These are phyloP conservation scores for Polietes domitor DNA, from an alignment of 2,888 invertebrate genomes.

Conservation along the genomic window DNA sequence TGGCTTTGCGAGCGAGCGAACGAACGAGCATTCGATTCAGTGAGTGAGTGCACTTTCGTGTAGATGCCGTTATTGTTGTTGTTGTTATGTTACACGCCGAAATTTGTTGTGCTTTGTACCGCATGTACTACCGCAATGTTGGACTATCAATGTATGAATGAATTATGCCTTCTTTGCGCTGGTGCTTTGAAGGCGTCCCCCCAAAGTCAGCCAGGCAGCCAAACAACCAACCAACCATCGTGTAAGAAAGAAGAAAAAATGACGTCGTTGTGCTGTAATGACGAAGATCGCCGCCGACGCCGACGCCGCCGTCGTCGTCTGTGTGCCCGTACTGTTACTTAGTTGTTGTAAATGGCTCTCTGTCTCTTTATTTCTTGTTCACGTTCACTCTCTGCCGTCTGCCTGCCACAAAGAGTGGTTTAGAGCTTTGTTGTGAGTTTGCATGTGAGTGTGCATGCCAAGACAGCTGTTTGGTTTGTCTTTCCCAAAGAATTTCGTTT, in stretches of 20 bases:
- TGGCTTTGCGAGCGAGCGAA: constrained; percentile 15
- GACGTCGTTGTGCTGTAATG: constrained; percentile 62
- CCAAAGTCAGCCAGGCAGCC: constrained; percentile 48
- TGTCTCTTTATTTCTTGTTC: constrained; percentile 16
- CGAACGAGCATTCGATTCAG: constrained; percentile 22
- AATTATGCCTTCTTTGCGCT: constrained; percentile 66
- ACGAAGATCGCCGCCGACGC: constrained; percentile 58
- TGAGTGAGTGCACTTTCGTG: constrained; percentile 53
- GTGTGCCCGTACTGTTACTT: constrained; percentile 55
- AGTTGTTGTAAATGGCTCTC: constrained; percentile 11
- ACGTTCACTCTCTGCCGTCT: constrained; percentile 8
- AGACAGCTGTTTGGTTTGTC: background rate
- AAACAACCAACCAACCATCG: constrained; percentile 49
- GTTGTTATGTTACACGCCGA: constrained; percentile 32
- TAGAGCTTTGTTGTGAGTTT: constrained; percentile 32
- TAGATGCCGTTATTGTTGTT: constrained; percentile 10
- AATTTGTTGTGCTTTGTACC: constrained; percentile 46
- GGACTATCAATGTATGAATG: constrained; percentile 67
- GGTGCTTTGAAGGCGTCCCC: constrained; percentile 66
- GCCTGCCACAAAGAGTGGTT: background rate
- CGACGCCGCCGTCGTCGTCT: background rate
- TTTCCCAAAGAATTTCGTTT: background rate
- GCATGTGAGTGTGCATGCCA: background rate
- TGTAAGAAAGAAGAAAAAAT: constrained; percentile 55
- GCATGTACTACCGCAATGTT: constrained; percentile 64